Evolutionary conservation across 2,888 invertebrate species (phyloP).

Genomic region (Drosophila paramelanica): DNA sequence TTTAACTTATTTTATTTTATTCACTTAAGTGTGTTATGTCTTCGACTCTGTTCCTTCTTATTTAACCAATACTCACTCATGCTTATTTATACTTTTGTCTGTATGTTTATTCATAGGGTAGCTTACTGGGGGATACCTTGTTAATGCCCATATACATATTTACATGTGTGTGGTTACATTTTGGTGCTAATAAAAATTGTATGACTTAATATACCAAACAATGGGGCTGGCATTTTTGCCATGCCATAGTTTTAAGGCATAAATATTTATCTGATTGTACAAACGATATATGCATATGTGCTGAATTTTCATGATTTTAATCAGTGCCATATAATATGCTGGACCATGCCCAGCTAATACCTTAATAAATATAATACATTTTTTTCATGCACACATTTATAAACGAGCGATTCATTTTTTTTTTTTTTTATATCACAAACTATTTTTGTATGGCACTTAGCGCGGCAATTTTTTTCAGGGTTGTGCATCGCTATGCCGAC

Average conservation of each 20-base stretch:
- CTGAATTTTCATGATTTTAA: slow-evolving; percentile 60
- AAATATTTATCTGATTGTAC: slow-evolving; percentile 56
- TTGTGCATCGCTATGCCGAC: neutral
- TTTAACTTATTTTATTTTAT: too few relatives aligned
- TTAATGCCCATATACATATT: slow-evolving; percentile 1
- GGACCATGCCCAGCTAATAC: slow-evolving; percentile 31
- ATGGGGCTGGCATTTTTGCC: slow-evolving; percentile 23
- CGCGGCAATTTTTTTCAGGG: neutral
- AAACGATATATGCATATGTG: slow-evolving; percentile 40
- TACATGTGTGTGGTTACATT: slow-evolving; percentile 3
- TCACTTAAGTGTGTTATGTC: neutral
- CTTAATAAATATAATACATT: slow-evolving; percentile 46
- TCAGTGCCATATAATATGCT: slow-evolving; percentile 43
- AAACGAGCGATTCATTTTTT: slow-evolving; percentile 11
- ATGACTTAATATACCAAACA: slow-evolving; percentile 46
- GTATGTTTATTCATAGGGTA: slow-evolving; percentile 3
- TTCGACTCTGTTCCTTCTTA: neutral
- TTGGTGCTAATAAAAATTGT: slow-evolving; percentile 45
- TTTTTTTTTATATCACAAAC: slow-evolving; percentile 4
- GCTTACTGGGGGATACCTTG: slow-evolving; percentile 2
- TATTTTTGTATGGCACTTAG: slow-evolving; percentile 15
- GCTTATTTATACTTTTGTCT: slow-evolving; percentile 1
- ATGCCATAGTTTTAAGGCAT: slow-evolving; percentile 42
- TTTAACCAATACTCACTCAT: slow-evolving; percentile 2
- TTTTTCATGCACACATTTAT: slow-evolving; percentile 24